Percentiles rank a stretch among this genome's conserved stretches.
phyloP scores from a whole-genome alignment of 2,113 vertebrate species.

The Hymenochirus boettgeri region DNA sequence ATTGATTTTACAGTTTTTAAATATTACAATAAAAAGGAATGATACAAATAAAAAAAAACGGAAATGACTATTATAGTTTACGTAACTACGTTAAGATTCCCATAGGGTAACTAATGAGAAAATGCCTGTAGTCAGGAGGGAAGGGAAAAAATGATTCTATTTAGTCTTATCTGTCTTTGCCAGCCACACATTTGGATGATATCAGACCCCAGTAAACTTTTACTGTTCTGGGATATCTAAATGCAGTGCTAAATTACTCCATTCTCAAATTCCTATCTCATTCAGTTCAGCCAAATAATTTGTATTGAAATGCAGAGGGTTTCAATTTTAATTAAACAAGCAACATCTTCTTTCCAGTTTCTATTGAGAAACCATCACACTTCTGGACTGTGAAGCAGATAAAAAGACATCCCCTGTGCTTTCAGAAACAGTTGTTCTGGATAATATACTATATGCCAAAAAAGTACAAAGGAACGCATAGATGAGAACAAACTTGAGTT shows the following conservation, averaged over 20 bases:
- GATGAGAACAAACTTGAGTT: slow-evolving; percentile 11
- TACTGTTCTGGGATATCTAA: slow-evolving; percentile 39
- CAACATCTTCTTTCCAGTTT: slow-evolving; percentile 25
- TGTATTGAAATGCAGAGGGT: slow-evolving; percentile 39
- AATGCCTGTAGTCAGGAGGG: slow-evolving; percentile 45
- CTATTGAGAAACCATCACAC: slow-evolving; percentile 22
- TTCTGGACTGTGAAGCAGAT: slow-evolving; percentile 25
- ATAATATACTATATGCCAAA: slow-evolving; percentile 19
- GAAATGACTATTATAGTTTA: slow-evolving; percentile 32
- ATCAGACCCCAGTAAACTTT: slow-evolving; percentile 50
- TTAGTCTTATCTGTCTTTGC: slow-evolving; percentile 58
- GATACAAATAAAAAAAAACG: slow-evolving; percentile 25
- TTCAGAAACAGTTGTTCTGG: slow-evolving; percentile 9
- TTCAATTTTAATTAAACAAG: slow-evolving; percentile 42
- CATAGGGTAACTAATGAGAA: slow-evolving; percentile 25
- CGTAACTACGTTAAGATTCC: slow-evolving; percentile 24
- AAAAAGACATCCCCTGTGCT: slow-evolving; percentile 25
- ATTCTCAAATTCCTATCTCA: slow-evolving; percentile 35
- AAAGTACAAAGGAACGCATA: slow-evolving; percentile 5
- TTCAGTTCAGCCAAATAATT: slow-evolving; percentile 35
- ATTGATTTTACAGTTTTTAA: too few relatives aligned
- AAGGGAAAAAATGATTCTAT: slow-evolving; percentile 48
- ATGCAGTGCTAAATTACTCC: slow-evolving; percentile 45
- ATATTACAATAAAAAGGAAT: too few relatives aligned
- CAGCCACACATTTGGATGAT: slow-evolving; percentile 51